Base-by-base conservation (phyloP, 2,888 invertebrate genomes). In the Hyppa rectilinea region DNA sequence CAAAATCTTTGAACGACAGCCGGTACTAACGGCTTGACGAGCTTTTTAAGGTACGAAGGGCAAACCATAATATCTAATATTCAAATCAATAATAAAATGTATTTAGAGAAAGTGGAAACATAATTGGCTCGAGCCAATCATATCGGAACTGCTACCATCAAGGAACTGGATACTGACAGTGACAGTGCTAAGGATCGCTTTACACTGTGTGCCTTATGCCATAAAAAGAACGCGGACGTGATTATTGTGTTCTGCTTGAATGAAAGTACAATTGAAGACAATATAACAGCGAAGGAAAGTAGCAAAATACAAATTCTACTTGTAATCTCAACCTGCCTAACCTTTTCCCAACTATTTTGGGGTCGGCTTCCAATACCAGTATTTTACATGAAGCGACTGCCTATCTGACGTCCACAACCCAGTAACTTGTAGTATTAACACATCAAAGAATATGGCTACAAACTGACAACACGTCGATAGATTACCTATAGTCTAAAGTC, bases 41-140 rank as follows among this genome's bases (percentile, higher is more conserved):
- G 4, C 10, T n/a, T n/a, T 10, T 1, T 0, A n/a, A 23, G 7
- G 0, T 12, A 7, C 1, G 2, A 38, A 60, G 4, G 6, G 6
- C 12, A 7, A n/a, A 4, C n/a, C n/a, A 38, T 17, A 26, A 62
- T 26, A 20, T 4, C 0, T 43, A 26, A 6, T 20, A n/a, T n/a
- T 26, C 34, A n/a, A 26, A 45, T n/a, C 10, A 17, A 36, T 29
- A 47, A 59, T n/a, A 14, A 9, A 59, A 7, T 34, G 4, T 23
- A 26, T n/a, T 36, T 5, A 38, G 71, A 45, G 71, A 71, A 71
- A 71, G 75, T 71, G 9, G 0, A 0, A n/a, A 26, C 17, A 12
- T 6, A 75, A 61, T 52, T 75, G 68, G 63, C 20, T 60, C 47
- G 40, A 26, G 58, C 20, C 61, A 65, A 65, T 65, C 34, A 12